A percentile compares a stretch with the other conserved stretches of the same genome.
These are phyloP conservation scores for Takifugu bimaculatus DNA, from an alignment of 2,113 vertebrate genomes.

Conservation along the genomic window DNA sequence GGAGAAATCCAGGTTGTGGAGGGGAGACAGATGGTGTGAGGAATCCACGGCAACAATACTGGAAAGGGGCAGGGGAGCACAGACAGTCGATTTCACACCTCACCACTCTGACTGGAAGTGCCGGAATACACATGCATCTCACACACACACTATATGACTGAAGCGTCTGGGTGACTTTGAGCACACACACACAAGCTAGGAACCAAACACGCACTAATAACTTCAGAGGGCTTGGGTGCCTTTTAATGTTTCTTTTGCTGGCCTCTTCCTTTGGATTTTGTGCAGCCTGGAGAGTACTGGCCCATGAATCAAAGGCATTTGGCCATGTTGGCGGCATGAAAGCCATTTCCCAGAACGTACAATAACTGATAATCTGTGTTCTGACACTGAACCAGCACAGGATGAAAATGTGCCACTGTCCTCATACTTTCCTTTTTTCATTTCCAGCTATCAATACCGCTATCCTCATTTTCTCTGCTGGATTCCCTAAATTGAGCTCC, in stretches of 20 bases:
- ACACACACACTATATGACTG: slow-evolving; percentile 27
- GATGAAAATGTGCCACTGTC: slow-evolving; percentile 43
- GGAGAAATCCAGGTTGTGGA: slow-evolving; percentile 24
- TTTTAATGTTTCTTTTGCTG: slow-evolving; percentile 40
- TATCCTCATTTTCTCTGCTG: slow-evolving; percentile 9
- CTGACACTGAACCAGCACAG: slow-evolving; percentile 47
- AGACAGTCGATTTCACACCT: slow-evolving; percentile 49
- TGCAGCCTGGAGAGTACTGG: slow-evolving; percentile 36
- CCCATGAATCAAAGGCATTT: slow-evolving; percentile 66
- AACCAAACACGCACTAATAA: not conserved
- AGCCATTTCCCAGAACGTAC: slow-evolving; percentile 55
- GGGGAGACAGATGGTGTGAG: slow-evolving; percentile 50
- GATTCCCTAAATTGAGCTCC: not conserved
- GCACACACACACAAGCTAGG: slow-evolving; percentile 12
- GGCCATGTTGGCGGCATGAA: slow-evolving; percentile 63
- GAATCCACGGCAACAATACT: slow-evolving; percentile 33
- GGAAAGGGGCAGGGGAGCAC: slow-evolving; percentile 19
- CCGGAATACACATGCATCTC: slow-evolving; percentile 29
- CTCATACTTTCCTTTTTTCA: slow-evolving; percentile 20
- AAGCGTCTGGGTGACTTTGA: slow-evolving; percentile 51
- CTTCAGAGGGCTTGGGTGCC: slow-evolving; percentile 13
- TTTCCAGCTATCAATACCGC: slow-evolving; percentile 21
- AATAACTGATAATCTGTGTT: slow-evolving; percentile 57
- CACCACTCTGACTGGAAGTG: slow-evolving; percentile 26
- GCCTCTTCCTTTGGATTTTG: slow-evolving; percentile 41